Conservation (phyloP, 1,140 invertebrate species). For the Sinonovacula constricta region DNA sequence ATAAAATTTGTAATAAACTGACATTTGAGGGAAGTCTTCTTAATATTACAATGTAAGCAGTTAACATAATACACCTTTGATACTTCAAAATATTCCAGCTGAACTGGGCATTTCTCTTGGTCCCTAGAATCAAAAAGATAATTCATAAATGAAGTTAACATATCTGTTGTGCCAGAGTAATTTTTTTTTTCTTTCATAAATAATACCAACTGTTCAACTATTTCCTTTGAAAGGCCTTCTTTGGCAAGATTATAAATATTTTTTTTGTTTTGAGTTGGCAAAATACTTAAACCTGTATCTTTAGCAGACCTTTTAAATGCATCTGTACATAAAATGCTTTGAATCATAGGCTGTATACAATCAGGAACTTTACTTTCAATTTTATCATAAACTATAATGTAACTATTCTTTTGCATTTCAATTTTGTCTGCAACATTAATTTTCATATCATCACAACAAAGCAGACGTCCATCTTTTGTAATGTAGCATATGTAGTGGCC, state of each 20-base stretch:
- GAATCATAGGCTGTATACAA: neutral
- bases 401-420: neutral
- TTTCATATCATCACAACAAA: neutral
- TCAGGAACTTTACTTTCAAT: neutral
- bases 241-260: too few species aligned
- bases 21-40: neutral
- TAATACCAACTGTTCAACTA: too few species aligned
- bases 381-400: slow-evolving; percentile 11
- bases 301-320: neutral
- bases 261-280: neutral
- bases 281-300: neutral
- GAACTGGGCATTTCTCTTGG: too few species aligned
- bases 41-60: neutral
- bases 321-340: neutral
- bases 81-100: too few species aligned
- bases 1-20: neutral
- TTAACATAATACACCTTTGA: neutral
- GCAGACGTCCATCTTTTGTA: neutral
- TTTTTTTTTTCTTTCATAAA: too few species aligned
- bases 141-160: neutral
- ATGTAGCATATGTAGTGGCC: slow-evolving; percentile 3
- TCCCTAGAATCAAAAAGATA: neutral
- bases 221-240: too few species aligned
- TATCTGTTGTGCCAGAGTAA: too few species aligned
- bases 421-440: neutral